Conservation (phyloP, 37 sponge, comb jelly and placozoan species). For the Cliona cf. orientalis region DNA sequence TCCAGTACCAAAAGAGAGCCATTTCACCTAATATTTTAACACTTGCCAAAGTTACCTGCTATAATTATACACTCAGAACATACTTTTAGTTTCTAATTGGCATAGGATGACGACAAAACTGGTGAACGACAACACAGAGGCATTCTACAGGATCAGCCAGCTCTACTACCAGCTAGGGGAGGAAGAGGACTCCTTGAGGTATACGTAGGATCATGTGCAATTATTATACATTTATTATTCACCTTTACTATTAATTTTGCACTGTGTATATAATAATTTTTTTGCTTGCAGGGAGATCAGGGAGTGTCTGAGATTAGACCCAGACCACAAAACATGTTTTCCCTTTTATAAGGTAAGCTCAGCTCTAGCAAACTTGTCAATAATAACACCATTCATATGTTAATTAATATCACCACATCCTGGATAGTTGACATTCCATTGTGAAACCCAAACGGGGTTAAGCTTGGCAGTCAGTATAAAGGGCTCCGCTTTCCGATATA, state of each 20-base stretch:
- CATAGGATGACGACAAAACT: slow-evolving; percentile 84
- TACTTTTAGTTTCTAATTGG: too few relatives aligned
- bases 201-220: not conserved
- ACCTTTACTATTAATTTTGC: not conserved
- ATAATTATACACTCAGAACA: not conserved
- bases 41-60: not conserved
- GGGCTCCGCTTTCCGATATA: too few relatives aligned
- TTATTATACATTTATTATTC: not conserved
- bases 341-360: slow-evolving; percentile 94
- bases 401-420: too few relatives aligned
- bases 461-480: too few relatives aligned
- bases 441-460: too few relatives aligned
- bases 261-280: not conserved
- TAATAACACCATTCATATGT: too few relatives aligned
- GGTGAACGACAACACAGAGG: slow-evolving; percentile 88
- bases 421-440: too few relatives aligned
- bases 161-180: slow-evolving; percentile 91
- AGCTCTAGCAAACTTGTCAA: too few relatives aligned
- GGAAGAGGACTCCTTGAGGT: slow-evolving; percentile 91
- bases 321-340: slow-evolving; percentile 88
- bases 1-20: too few relatives aligned
- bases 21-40: too few relatives aligned
- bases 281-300: slow-evolving; percentile 77
- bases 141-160: slow-evolving; percentile 73
- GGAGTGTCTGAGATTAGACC: slow-evolving; percentile 96